These are phyloP conservation scores for Teleiodes luculella DNA, from an alignment of 2,888 invertebrate species.

Conservation along the genomic window DNA sequence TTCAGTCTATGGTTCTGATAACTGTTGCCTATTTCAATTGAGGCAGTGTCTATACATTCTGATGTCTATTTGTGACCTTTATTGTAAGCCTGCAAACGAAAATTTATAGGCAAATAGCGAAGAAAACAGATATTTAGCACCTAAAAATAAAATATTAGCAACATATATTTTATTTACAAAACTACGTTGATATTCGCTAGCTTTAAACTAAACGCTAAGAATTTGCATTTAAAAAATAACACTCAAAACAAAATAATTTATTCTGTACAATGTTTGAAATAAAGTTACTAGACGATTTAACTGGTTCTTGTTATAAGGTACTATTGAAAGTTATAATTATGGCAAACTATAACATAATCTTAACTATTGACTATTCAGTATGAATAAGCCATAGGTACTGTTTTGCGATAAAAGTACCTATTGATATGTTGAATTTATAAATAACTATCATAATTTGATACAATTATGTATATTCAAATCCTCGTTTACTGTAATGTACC, in stretches of 20 bases:
- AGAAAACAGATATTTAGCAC: constrained; percentile 62
- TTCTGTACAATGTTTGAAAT: constrained; percentile 62
- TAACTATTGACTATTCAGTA: constrained; percentile 44
- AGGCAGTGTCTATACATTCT: constrained; percentile 5
- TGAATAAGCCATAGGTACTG: constrained; percentile 28
- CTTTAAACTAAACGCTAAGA: constrained; percentile 62
- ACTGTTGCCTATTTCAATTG: constrained; percentile 47
- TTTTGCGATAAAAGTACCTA: constrained; percentile 26
- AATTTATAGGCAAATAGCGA: constrained; percentile 27
- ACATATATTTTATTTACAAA: constrained; percentile 69
- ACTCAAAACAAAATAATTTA: constrained; percentile 71
- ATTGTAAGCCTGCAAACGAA: constrained; percentile 40
- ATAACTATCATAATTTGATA: neutral
- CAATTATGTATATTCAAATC: constrained; percentile 3
- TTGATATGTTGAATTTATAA: constrained; percentile 21
- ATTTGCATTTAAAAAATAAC: constrained; percentile 56
- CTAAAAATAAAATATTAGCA: constrained; percentile 67
- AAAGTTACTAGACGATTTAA: constrained; percentile 49
- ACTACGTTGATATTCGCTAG: constrained; percentile 58
- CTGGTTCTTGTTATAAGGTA: constrained; percentile 44
- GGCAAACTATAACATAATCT: constrained; percentile 52
- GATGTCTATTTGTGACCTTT: constrained; percentile 55
- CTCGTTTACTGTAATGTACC: constrained; percentile 21
- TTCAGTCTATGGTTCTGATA: constrained; percentile 66
- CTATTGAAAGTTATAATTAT: constrained; percentile 56